Conservation (phyloP, 2,113 vertebrate genomes). For the Plotosus lineatus region DNA sequence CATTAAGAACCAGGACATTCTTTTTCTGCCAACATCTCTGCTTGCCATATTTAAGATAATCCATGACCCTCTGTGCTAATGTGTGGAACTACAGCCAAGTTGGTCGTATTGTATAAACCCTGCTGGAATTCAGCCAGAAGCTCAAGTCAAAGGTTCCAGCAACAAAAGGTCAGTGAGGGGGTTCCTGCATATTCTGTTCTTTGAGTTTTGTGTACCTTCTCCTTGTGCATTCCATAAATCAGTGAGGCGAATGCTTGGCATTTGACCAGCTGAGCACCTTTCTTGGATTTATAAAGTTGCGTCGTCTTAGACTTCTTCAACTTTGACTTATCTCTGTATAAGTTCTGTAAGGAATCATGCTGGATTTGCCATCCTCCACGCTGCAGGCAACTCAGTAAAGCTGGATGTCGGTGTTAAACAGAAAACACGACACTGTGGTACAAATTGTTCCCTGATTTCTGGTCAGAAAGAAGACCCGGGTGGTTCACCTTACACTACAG, state of each 20-base stretch:
- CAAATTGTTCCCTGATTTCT: not conserved
- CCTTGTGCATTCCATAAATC: not conserved
- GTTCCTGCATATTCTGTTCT: not conserved
- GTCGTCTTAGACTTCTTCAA: not conserved
- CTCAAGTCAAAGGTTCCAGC: not conserved
- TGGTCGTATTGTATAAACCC: slow-evolving; percentile 1
- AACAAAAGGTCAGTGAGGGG: not conserved
- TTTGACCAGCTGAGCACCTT: slow-evolving; percentile 10
- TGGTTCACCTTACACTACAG: not conserved
- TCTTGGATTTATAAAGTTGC: not conserved
- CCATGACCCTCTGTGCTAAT: slow-evolving; percentile 1
- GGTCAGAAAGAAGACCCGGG: not conserved
- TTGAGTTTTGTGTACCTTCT: slow-evolving; percentile 22
- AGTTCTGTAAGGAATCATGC: not conserved
- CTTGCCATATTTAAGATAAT: slow-evolving; percentile 24
- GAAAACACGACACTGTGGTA: not conserved
- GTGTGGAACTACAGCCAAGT: slow-evolving; percentile 15
- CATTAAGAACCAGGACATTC: slow-evolving; percentile 3
- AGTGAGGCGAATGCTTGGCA: slow-evolving; percentile 1
- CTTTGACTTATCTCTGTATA: slow-evolving; percentile 12
- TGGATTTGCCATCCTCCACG: slow-evolving; percentile 2
- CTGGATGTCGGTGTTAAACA: not conserved
- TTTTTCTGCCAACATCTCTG: slow-evolving; percentile 15
- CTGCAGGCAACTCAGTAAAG: slow-evolving; percentile 21
- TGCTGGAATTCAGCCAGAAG: slow-evolving; percentile 10